Base-by-base conservation (phyloP, 2,113 vertebrate genomes). In the Thinocorus orbignyianus region DNA sequence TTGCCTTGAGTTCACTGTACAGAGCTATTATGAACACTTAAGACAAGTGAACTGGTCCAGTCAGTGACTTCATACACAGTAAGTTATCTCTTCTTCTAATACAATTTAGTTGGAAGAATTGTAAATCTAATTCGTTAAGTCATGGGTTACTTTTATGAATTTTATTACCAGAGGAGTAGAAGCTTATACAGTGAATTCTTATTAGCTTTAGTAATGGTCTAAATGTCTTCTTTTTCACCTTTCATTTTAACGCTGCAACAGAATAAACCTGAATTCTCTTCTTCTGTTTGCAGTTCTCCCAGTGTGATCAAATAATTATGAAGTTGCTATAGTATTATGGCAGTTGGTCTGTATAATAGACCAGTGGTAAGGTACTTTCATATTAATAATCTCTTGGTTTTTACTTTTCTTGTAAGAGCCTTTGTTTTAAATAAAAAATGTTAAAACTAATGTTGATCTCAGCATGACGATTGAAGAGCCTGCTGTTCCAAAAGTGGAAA, bases 91-190 rank as follows among this genome's bases (percentile, higher is more conserved):
- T 3, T 92, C 61, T 97, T 33, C 68, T 46, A 73, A 14, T 70
- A 78, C 66, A 80, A 66, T 93, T 95, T 62, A 58, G 64, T 42
- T 86, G 37, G 54, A 83, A 88, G 71, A 77, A 70, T 31, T 54
- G 46, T 86, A 92, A 94, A 91, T 95, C 73, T 66, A 91, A 72
- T 81, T 94, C 31, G 54, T 91, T 85, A 91, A 92, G 48, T 73
- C 66, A 55, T 66, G 31, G 54, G 35, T 95, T 93, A 16, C 31
- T 90, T 95, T 80, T 88, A 77, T 82, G 68, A 86, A 90, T 62
- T 92, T 87, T 76, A 85, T 89, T 95, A 49, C 54, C 19, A 70
- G 49, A 54, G 26, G 49, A 90, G 23, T 90, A 90, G 49, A 70
- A 90, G 49, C 54, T 94, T 95, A 60, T 39, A 69, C 25, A 70